Conservation (phyloP, 2,888 invertebrate genomes). For the Aphrophora alni region DNA sequence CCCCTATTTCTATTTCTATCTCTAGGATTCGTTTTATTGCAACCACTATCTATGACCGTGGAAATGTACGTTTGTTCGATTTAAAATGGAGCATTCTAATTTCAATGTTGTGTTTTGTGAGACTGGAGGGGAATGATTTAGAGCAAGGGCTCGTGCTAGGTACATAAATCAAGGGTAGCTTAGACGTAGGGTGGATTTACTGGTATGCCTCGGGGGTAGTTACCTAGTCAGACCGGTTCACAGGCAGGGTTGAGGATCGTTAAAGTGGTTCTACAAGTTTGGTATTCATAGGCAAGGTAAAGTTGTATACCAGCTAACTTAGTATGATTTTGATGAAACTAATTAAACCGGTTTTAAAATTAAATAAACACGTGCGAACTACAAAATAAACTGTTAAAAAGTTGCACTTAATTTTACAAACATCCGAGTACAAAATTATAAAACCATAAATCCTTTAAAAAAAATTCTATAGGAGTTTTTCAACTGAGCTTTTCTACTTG, state of each 20-base stretch:
- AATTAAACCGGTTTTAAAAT: not conserved
- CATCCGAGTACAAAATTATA: too few species aligned
- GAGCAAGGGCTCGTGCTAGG: not conserved
- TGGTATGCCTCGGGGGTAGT: not conserved
- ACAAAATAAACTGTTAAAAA: too few species aligned
- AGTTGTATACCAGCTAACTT: not conserved
- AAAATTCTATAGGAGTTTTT: too few species aligned
- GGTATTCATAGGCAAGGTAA: not conserved
- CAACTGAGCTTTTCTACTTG: too few species aligned
- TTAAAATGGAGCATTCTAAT: not conserved
- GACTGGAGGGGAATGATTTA: too few species aligned
- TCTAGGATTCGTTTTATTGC: not conserved
- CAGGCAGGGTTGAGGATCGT: not conserved
- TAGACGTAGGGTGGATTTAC: not conserved
- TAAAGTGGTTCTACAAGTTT: not conserved
- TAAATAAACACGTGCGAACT: too few species aligned
- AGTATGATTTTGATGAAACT: not conserved
- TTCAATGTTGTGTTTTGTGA: not conserved
- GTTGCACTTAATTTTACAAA: too few species aligned
- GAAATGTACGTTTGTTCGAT: not conserved
- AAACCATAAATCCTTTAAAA: too few species aligned
- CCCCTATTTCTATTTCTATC: not conserved
- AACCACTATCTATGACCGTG: not conserved
- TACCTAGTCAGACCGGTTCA: not conserved
- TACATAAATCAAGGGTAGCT: not conserved